Evolutionary conservation across 2,113 vertebrate species (phyloP).

Genomic region (Sciurus niger): DNA sequence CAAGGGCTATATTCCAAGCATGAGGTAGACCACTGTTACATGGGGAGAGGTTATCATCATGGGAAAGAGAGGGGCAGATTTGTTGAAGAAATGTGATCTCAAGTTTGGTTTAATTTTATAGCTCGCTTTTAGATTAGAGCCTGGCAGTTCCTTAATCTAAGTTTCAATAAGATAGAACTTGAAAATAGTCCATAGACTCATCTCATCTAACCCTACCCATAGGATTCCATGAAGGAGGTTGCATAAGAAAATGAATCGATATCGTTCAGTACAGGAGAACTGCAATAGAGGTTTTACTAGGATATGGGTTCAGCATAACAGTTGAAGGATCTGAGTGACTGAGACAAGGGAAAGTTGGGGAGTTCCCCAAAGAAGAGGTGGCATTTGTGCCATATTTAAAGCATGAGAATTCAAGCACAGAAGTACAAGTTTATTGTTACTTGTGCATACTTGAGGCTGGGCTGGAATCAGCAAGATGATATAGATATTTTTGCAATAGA

Average conservation of each 20-base stretch:
- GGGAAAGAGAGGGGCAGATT: not conserved
- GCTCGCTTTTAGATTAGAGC: not conserved
- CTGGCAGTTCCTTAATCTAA: not conserved
- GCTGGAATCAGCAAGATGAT: not conserved
- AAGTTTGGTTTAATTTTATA: not conserved
- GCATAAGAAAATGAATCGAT: not conserved
- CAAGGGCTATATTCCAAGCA: no score
- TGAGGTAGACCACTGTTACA: no score
- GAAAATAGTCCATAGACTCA: not conserved
- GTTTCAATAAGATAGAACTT: not conserved
- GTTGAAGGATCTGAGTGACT: not conserved
- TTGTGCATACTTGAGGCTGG: not conserved
- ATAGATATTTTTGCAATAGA: not conserved
- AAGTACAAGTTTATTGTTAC: not conserved
- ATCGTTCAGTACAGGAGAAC: not conserved
- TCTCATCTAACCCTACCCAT: not conserved
- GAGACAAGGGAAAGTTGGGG: not conserved
- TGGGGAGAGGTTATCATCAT: not conserved
- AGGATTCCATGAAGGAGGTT: not conserved
- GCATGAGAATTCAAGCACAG: not conserved
- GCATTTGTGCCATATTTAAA: not conserved
- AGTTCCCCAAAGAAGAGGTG: not conserved
- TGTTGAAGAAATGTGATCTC: not conserved
- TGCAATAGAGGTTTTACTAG: not conserved
- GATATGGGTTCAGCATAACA: not conserved